Evolutionary conservation across 2,888 invertebrate genomes (phyloP), one percentile per base, ranked within the genome.

Genomic region (Mellilla xanthometata): DNA sequence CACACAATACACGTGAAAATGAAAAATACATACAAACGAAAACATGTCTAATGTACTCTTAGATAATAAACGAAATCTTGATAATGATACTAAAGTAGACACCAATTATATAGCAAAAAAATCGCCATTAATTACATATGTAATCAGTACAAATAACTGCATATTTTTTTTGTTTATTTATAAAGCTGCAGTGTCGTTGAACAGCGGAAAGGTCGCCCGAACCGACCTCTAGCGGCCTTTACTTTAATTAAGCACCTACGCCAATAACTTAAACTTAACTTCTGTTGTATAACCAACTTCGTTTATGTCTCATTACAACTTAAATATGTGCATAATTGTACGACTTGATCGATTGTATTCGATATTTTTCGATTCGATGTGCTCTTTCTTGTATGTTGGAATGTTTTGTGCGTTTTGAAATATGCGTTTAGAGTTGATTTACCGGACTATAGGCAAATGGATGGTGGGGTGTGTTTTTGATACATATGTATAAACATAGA

Each of bases 231-330:
- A 27, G 33, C 49, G 54, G 28, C 39, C 39, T 49, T 39, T 48
- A 42, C 42, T 60, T 64, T 57, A 65, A 63, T 66, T 56, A 62
- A 52, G 51, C 56, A 61, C 59, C 43, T 55, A 55, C 53, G 40
- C 50, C 51, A 53, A 55, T 64, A 61, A 57, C 24, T 24, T 24
- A n/a, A 24, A 4, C 3, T 19, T 24, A 24, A 24, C 52, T 65
- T 54, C 52, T 10, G 55, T 56, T 56, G 58, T 49, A 52, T 52
- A 58, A 60, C 44, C 55, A 35, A 39, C 24, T 40, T 23, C 24
- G 46, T 52, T 52, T 30, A 49, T 55, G 60, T 63, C 51, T 56
- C 52, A 55, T 61, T 53, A 46, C 32, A 15, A 15, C 32, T 51
- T 49, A 51, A 51, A 56, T 49, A 51, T 56, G 52, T 48, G 34